A percentile compares a stretch with the other conserved stretches of the same genome.
These are phyloP conservation scores for Camponotus pennsylvanicus DNA, from an alignment of 1,140 invertebrate genomes.

Conservation along the genomic window DNA sequence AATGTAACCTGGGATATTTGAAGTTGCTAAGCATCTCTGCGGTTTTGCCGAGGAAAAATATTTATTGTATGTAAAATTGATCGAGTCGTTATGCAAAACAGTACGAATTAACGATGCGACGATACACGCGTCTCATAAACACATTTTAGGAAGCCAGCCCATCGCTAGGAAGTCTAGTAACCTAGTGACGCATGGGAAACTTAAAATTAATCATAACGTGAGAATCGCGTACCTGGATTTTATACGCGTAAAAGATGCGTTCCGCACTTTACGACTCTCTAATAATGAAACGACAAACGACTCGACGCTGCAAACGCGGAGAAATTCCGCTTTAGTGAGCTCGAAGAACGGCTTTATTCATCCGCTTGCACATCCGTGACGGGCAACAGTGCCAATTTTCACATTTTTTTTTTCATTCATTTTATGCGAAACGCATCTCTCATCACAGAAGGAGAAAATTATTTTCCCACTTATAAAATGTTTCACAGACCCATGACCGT, in stretches of 20 bases:
- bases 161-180: slow-evolving; percentile 70
- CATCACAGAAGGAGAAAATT: not conserved
- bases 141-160: slow-evolving; percentile 50
- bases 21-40: not conserved
- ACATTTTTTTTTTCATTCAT: slow-evolving; percentile 12
- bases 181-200: slow-evolving; percentile 76
- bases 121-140: slow-evolving; percentile 45
- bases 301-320: slow-evolving; percentile 53
- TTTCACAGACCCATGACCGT: not conserved
- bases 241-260: slow-evolving; percentile 60
- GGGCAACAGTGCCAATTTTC: slow-evolving; percentile 50
- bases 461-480: not conserved
- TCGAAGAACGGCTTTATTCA: slow-evolving; percentile 68
- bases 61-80: not conserved
- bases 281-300: slow-evolving; percentile 66
- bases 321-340: slow-evolving; percentile 69
- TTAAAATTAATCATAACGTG: slow-evolving; percentile 68
- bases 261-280: slow-evolving; percentile 69
- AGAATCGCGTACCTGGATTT: slow-evolving; percentile 67
- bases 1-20: not conserved
- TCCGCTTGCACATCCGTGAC: slow-evolving; percentile 55
- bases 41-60: not conserved
- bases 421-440: not conserved
- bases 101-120: not conserved
- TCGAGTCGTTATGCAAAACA: not conserved